phyloP scores from a whole-genome alignment of 2,888 invertebrate species.

The Pherbina coryleti region DNA sequence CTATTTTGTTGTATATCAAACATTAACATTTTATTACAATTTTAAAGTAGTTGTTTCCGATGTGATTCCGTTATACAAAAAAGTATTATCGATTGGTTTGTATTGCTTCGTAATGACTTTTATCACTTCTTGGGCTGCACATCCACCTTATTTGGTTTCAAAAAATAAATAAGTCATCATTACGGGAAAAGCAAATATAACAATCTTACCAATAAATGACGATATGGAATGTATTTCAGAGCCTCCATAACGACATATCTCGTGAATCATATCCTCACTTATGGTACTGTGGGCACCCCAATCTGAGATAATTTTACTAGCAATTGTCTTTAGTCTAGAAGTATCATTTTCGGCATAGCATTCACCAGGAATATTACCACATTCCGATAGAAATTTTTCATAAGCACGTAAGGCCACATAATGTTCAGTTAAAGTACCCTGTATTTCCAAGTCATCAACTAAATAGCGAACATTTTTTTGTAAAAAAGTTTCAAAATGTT shows the following conservation, averaged over 20 bases:
- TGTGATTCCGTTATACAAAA: slow-evolving; percentile 94
- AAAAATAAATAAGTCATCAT: background rate
- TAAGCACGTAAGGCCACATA: slow-evolving; percentile 92
- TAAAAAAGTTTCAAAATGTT: background rate
- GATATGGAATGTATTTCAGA: slow-evolving; percentile 95
- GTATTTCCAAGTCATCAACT: slow-evolving; percentile 82
- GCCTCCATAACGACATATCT: slow-evolving; percentile 95
- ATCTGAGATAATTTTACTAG: slow-evolving; percentile 83
- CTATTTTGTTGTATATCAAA: background rate
- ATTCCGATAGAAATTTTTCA: slow-evolving; percentile 89
- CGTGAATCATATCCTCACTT: slow-evolving; percentile 94
- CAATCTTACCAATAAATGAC: slow-evolving; percentile 79
- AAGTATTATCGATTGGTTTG: slow-evolving; percentile 94
- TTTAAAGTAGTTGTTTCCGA: slow-evolving; percentile 86
- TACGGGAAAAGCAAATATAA: background rate
- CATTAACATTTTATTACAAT: slow-evolving; percentile 72
- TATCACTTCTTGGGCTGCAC: slow-evolving; percentile 95
- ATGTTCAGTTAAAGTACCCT: slow-evolving; percentile 88
- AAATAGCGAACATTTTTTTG: slow-evolving; percentile 55
- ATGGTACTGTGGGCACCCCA: slow-evolving; percentile 84
- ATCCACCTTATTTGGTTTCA: slow-evolving; percentile 75
- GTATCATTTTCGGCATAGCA: slow-evolving; percentile 92
- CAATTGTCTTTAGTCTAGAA: slow-evolving; percentile 82
- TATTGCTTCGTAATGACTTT: slow-evolving; percentile 97
- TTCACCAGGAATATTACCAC: slow-evolving; percentile 91